phyloP scores from a whole-genome alignment of 2,797 vertebrate genomes.

The Antennarius maculatus region DNA sequence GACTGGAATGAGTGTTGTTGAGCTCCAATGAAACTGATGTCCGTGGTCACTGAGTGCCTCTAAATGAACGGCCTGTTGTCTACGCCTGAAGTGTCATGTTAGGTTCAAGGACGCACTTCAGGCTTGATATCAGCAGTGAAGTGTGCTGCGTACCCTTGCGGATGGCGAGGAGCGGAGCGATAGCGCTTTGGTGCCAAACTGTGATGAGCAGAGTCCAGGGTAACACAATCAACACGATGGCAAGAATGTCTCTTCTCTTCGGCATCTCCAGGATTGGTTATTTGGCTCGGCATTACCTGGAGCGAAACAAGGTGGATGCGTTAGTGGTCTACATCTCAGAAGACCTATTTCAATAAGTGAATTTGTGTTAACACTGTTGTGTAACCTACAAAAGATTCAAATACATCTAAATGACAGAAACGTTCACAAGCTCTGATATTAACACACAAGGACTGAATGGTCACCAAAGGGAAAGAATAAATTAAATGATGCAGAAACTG shows the following conservation, averaged over 20 bases:
- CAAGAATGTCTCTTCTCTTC: constrained; percentile 99
- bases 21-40: constrained; percentile 47
- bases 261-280: constrained; percentile 98
- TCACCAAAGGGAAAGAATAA: constrained; percentile 8
- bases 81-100: constrained; percentile 49
- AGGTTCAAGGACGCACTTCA: constrained; percentile 59
- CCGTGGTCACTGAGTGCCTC: constrained; percentile 37
- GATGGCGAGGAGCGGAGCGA: constrained; percentile 93
- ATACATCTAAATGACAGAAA: no score
- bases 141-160: constrained; percentile 90
- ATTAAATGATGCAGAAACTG: neutral
- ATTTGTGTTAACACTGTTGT: no score
- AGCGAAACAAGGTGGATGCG: neutral
- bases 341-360: neutral
- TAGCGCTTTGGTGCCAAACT: constrained; percentile 98
- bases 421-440: no score
- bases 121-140: constrained; percentile 37
- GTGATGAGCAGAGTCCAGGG: constrained; percentile 99
- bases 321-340: neutral
- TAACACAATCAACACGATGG: constrained; percentile 98
- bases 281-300: constrained; percentile 97
- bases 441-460: neutral
- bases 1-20: constrained; percentile 43
- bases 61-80: constrained; percentile 43
- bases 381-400: neutral